Base-by-base conservation (phyloP, 1,140 invertebrate genomes). In the Eriosoma lanigerum region DNA sequence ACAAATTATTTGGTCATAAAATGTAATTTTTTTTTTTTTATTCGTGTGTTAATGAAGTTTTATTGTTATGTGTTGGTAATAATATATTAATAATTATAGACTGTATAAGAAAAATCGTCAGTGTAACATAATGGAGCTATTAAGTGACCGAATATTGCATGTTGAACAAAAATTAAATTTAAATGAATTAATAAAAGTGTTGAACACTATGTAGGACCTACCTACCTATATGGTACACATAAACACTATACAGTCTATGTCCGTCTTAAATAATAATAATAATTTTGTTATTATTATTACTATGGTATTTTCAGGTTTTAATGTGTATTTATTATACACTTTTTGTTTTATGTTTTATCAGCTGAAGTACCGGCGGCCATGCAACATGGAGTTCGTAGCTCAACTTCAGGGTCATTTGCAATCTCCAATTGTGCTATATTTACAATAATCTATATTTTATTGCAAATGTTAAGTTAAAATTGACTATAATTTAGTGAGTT, bases 301-400 rank as follows among this genome's bases (percentile, higher is more conserved):
- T 56, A 24, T n/a, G 44, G 9, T 24, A 44, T 52, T 50, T 68
- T 48, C 44, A 15, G 13, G 50, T 70, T 70, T 70, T 29, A 68
- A 68, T 68, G 46, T 26, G 46, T 10, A 70, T 70, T 50, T 73
- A 29, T 75, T 76, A 44, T 21, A 60, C 17, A 19, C 8, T 15
- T 58, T 58, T 56, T 56, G 17, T 38, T 75, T 81, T 83, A 82
- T 82, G 80, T 84, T 83, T 85, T 87, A 83, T 15, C 85, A 89
- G 88, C 88, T 46, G 88, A 89, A 82, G 88, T 88, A 85, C 88
- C 88, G 82, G 87, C 88, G 76, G 88, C 88, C 17, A 88, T 88
- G 88, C 88, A 88, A 81, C 86, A 88, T 82, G 87, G 87, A 6
- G 85, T 85, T 6, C 83, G 85, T 73, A 81, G 68, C 29, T 58